A percentile compares a stretch with the other conserved stretches of the same genome.
These are phyloP conservation scores for Pitangus sulphuratus DNA, from an alignment of 2,797 vertebrate species.

Conservation along the genomic window DNA sequence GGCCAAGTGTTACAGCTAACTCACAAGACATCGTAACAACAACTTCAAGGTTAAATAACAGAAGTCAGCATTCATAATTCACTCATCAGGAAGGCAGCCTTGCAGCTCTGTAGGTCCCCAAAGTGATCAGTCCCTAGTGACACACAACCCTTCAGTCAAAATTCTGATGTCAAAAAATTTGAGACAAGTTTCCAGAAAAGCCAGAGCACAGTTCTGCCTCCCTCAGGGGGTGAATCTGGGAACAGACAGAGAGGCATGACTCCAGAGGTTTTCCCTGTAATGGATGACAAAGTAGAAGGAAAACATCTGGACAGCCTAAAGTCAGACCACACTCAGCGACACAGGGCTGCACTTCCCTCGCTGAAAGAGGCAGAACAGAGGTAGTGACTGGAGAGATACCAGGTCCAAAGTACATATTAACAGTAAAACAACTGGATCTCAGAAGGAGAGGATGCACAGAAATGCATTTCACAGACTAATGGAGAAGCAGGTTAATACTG, in stretches of 20 bases:
- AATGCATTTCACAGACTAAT: neutral
- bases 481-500: neutral
- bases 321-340: neutral
- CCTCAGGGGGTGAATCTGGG: neutral
- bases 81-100: neutral
- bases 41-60: neutral
- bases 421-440: neutral
- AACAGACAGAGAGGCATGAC: neutral
- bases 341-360: neutral
- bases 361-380: neutral
- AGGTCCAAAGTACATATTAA: neutral
- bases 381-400: neutral
- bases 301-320: neutral
- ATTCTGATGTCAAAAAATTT: neutral
- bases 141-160: neutral
- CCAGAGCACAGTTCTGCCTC: neutral
- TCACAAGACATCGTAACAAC: neutral
- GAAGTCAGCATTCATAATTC: neutral
- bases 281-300: neutral
- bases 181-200: neutral
- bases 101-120: neutral
- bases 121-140: neutral
- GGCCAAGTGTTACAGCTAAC: neutral
- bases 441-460: neutral
- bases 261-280: neutral